These are phyloP conservation scores for Melinaea marsaeus DNA, from an alignment of 2,888 invertebrate genomes.

Conservation along the genomic window DNA sequence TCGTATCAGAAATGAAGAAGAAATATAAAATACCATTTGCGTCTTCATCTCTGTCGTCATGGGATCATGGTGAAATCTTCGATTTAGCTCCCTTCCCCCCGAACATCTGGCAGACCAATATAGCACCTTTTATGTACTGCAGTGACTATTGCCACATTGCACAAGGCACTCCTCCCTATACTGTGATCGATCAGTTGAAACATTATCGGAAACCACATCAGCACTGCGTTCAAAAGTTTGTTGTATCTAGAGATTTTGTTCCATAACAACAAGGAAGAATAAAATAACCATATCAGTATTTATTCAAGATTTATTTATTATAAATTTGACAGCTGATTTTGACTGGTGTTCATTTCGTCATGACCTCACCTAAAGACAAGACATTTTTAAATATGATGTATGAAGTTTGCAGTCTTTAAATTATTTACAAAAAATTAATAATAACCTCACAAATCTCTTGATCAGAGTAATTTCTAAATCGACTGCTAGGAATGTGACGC, in stretches of 20 bases:
- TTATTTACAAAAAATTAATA: too few relatives aligned
- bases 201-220: conserved; percentile 47
- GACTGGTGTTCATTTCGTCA: not conserved
- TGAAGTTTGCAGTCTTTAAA: too few relatives aligned
- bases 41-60: conserved; percentile 51
- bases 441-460: conserved; percentile 17
- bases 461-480: conserved; percentile 23
- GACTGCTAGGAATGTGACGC: conserved; percentile 18
- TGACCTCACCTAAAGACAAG: not conserved
- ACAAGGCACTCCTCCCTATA: conserved; percentile 60
- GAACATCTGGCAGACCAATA: conserved; percentile 67
- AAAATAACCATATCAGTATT: not conserved
- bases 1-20: conserved; percentile 60
- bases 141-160: conserved; percentile 68
- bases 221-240: conserved; percentile 33
- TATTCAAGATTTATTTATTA: not conserved
- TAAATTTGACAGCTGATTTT: not conserved
- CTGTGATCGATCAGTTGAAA: conserved; percentile 57
- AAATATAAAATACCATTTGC: conserved; percentile 61
- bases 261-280: not conserved
- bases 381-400: too few relatives aligned
- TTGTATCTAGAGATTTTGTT: conserved; percentile 51
- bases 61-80: conserved; percentile 59
- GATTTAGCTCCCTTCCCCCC: conserved; percentile 63
- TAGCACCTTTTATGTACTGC: conserved; percentile 72